A percentile compares a stretch with the other conserved stretches of the same genome.
phyloP scores from a whole-genome alignment of 2,888 invertebrate genomes.

The Hipparchia semele region DNA sequence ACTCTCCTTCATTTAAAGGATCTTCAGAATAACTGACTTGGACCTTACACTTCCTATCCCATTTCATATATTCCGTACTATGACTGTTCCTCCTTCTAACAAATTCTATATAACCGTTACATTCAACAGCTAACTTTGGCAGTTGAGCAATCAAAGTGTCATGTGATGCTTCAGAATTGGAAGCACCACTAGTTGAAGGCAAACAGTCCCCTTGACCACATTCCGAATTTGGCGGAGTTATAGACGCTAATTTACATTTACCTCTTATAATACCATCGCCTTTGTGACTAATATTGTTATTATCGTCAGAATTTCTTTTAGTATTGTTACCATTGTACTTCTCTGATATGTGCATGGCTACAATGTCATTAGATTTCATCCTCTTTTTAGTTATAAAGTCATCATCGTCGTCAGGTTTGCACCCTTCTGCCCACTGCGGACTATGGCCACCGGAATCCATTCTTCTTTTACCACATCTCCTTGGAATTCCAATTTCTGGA shows the following conservation, averaged over 20 bases:
- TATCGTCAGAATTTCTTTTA: conserved; percentile 50
- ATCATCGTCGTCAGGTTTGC: conserved; percentile 57
- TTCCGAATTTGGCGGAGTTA: conserved; percentile 72
- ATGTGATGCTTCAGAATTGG: conserved; percentile 64
- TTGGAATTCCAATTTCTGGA: conserved; percentile 55
- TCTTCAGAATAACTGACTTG: conserved; percentile 84
- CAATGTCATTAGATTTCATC: conserved; percentile 30
- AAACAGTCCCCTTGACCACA: conserved; percentile 76
- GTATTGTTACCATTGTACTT: conserved; percentile 47
- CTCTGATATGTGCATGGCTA: conserved; percentile 25
- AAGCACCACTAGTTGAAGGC: conserved; percentile 72
- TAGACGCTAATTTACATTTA: conserved; percentile 59
- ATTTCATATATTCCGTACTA: conserved; percentile 75
- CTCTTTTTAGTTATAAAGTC: conserved; percentile 51
- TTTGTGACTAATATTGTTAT: conserved; percentile 55
- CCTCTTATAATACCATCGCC: conserved; percentile 59
- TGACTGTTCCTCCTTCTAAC: conserved; percentile 65
- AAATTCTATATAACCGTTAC: conserved; percentile 75
- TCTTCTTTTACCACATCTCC: conserved; percentile 56
- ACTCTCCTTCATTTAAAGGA: conserved; percentile 78
- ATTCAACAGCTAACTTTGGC: conserved; percentile 73
- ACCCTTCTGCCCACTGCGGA: conserved; percentile 74
- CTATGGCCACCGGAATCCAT: conserved; percentile 60
- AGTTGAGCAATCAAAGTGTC: conserved; percentile 69
- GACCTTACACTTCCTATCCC: conserved; percentile 85